These are phyloP conservation scores for Falco cherrug DNA, from an alignment of 2,797 vertebrate species.

Conservation along the genomic window DNA sequence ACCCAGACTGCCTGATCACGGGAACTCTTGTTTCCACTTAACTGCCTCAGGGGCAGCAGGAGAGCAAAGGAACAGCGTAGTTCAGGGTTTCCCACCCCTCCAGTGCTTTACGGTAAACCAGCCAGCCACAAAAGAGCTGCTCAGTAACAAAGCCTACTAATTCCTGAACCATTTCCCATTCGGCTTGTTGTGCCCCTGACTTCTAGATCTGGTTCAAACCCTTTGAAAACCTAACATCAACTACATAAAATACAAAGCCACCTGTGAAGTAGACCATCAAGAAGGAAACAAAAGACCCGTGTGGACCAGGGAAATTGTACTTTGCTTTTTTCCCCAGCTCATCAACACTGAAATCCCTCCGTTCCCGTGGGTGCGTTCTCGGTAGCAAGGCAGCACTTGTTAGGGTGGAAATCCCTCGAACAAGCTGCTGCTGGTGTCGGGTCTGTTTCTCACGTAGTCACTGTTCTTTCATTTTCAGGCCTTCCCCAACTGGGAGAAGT, in stretches of 20 bases:
- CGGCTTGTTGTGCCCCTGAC: neutral
- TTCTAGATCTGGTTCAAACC: neutral
- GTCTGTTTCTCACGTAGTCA: neutral
- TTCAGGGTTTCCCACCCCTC: neutral
- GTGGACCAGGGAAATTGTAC: neutral
- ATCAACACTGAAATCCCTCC: neutral
- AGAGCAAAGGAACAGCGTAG: neutral
- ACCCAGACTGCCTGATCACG: neutral
- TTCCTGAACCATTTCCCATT: neutral
- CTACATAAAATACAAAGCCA: neutral
- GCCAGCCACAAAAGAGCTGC: neutral
- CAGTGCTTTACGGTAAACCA: neutral
- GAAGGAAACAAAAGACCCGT: neutral
- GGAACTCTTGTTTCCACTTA: neutral
- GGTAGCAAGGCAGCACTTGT: neutral
- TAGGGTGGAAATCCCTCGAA: neutral
- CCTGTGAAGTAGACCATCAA: neutral
- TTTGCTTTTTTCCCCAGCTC: neutral
- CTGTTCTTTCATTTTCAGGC: constrained; percentile 77
- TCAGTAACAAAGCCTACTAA: neutral
- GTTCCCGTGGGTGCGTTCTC: neutral
- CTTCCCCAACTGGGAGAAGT: constrained; percentile 75
- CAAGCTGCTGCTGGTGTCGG: neutral
- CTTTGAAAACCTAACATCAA: neutral
- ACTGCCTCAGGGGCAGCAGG: neutral